Evolutionary conservation across 2,797 vertebrate species (phyloP).

Genomic region (Chloroceryle inda): DNA sequence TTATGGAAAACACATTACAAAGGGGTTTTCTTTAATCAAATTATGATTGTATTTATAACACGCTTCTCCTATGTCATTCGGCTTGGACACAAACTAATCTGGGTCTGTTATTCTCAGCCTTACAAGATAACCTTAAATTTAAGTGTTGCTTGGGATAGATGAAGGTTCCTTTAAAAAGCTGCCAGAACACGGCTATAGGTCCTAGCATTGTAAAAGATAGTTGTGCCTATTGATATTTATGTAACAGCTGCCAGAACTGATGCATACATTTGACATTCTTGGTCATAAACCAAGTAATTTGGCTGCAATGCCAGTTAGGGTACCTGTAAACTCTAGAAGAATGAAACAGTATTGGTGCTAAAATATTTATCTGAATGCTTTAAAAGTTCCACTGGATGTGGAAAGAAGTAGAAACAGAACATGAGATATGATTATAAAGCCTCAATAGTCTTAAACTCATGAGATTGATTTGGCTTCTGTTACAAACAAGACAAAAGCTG

Average conservation of each 20-base stretch:
- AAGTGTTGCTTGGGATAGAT: background rate
- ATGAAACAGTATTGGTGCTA: background rate
- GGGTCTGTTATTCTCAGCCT: background rate
- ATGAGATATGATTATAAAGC: background rate
- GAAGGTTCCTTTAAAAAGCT: background rate
- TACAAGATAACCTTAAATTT: background rate
- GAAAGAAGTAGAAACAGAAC: background rate
- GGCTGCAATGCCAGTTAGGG: background rate
- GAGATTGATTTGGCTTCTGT: background rate
- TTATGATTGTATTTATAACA: background rate
- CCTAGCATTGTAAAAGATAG: background rate
- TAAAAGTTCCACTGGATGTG: background rate
- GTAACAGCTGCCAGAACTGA: background rate
- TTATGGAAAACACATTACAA: background rate
- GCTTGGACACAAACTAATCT: background rate
- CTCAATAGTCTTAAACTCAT: background rate
- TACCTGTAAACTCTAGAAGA: background rate
- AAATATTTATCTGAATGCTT: background rate
- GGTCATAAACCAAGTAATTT: background rate
- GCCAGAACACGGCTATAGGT: background rate
- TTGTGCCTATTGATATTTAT: background rate
- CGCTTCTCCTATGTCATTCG: background rate
- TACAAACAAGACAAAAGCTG: slow-evolving; percentile 12
- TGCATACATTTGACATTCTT: background rate
- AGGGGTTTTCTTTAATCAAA: background rate